phyloP scores from a whole-genome alignment of 2,113 vertebrate genomes.

The Oxyruncus cristatus region DNA sequence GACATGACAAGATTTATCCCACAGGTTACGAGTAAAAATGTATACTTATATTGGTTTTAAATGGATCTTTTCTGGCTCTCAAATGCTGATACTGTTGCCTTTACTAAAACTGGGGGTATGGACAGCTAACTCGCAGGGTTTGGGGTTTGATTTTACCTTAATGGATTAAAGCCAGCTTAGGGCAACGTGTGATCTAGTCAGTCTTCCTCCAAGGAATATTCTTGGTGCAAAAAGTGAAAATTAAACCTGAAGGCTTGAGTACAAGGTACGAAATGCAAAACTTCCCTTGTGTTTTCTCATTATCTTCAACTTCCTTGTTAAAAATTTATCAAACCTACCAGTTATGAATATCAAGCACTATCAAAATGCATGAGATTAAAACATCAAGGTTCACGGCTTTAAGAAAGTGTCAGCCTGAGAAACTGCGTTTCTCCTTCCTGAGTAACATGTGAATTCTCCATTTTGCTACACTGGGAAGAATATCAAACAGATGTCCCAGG shows the following conservation, averaged over 20 bases:
- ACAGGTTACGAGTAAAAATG: background rate
- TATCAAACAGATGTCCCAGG: background rate
- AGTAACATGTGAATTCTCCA: constrained; percentile 19
- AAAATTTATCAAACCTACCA: constrained; percentile 67
- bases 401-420: constrained; percentile 48
- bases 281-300: constrained; percentile 46
- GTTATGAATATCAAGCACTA: constrained; percentile 67
- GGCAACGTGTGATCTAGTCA: background rate
- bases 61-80: background rate
- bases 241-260: constrained; percentile 50
- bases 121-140: background rate
- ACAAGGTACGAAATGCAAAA: constrained; percentile 50
- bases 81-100: background rate
- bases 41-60: constrained; percentile 17
- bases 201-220: background rate
- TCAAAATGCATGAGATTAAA: constrained; percentile 70
- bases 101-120: background rate
- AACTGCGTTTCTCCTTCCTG: constrained; percentile 27
- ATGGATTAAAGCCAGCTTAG: background rate
- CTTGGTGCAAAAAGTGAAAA: constrained; percentile 64
- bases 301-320: constrained; percentile 62
- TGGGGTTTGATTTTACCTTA: background rate
- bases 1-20: constrained; percentile 9
- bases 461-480: constrained; percentile 42
- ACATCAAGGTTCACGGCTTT: constrained; percentile 63